phyloP scores from a whole-genome alignment of 2,113 vertebrate genomes.

The Cisticola juncidis region DNA sequence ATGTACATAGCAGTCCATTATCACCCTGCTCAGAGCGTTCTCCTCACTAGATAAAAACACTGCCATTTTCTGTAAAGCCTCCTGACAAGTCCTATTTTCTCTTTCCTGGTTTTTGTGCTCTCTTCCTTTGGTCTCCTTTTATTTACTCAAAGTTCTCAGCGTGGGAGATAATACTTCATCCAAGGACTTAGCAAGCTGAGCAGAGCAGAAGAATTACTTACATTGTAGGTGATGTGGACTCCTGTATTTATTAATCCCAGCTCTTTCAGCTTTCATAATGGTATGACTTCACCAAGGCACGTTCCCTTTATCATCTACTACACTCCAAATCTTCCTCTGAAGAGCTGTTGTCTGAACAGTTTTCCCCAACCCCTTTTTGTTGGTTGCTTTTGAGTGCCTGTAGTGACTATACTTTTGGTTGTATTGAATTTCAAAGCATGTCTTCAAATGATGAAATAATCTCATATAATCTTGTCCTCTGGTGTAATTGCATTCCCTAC shows the following conservation, averaged over 20 bases:
- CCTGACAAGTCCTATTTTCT: not conserved
- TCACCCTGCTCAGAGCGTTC: not conserved
- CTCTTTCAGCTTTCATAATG: not conserved
- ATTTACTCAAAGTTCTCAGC: not conserved
- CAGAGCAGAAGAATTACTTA: not conserved
- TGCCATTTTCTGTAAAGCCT: not conserved
- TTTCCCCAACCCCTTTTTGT: not conserved
- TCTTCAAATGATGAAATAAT: constrained; percentile 43
- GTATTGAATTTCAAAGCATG: constrained; percentile 41
- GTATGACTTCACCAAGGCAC: not conserved
- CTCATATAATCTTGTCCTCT: constrained; percentile 15
- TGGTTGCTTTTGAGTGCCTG: not conserved
- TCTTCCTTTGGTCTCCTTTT: not conserved
- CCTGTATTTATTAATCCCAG: not conserved
- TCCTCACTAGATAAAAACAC: not conserved
- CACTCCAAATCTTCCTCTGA: not conserved
- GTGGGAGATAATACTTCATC: not conserved
- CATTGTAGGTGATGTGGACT: not conserved
- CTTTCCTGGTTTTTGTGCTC: not conserved
- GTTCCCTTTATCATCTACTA: not conserved
- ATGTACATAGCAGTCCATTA: not conserved
- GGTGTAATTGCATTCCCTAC: not conserved
- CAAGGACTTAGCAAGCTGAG: not conserved
- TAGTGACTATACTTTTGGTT: not conserved
- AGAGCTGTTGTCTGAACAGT: not conserved